Conservation (phyloP, 2,888 invertebrate species). For the Galeruca laticollis region DNA sequence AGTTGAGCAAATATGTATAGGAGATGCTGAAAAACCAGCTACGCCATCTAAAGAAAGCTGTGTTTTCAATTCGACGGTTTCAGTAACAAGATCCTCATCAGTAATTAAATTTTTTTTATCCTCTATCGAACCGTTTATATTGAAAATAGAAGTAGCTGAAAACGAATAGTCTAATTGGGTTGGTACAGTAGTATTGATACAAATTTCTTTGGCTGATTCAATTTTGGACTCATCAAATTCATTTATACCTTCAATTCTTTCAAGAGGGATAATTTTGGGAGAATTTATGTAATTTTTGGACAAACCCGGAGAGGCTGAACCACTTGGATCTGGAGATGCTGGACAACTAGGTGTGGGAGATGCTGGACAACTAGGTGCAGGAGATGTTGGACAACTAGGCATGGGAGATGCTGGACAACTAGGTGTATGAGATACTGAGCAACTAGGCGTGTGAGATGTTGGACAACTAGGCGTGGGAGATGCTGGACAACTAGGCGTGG, state of each 20-base stretch:
- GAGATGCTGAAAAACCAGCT: too few species aligned
- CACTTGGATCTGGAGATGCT: slow-evolving; percentile 2
- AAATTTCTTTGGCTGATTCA: not conserved
- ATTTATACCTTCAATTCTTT: slow-evolving; percentile 29
- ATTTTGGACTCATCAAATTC: not conserved
- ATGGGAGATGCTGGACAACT: not conserved
- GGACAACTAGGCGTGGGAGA: too few species aligned
- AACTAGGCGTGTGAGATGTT: too few species aligned
- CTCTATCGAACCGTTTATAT: not conserved
- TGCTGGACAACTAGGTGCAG: not conserved
- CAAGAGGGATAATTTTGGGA: slow-evolving; percentile 46
- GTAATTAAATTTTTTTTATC: too few species aligned
- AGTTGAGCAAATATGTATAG: too few species aligned
- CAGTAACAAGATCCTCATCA: too few species aligned
- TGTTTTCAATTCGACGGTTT: too few species aligned
- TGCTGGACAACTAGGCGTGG: too few species aligned
- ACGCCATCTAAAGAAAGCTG: too few species aligned
- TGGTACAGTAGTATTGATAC: not conserved
- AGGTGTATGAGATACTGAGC: too few species aligned
- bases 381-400: not conserved
- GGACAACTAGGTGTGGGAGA: not conserved
- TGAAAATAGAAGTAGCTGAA: not conserved
- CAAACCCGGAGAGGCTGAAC: too few species aligned
- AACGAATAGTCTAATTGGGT: not conserved
- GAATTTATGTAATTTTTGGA: not conserved